Percentiles rank a stretch among this genome's conserved stretches.
Evolutionary conservation across 2,888 invertebrate genomes (phyloP).

Genomic region (Crioceris asparagi): DNA sequence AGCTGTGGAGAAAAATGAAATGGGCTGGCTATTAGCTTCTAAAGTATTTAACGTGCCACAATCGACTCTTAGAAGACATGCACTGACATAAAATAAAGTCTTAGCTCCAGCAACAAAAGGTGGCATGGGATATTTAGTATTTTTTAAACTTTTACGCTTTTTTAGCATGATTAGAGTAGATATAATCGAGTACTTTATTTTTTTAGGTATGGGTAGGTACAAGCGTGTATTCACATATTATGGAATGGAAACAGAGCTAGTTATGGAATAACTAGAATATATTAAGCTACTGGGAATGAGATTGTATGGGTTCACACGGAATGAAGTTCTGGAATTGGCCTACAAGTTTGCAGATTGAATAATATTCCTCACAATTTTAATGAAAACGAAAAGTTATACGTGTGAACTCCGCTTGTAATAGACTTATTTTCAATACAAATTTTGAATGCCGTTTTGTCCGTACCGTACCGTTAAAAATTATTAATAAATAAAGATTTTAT

Average conservation of each 20-base stretch:
- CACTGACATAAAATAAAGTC: no score
- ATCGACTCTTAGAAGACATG: no score
- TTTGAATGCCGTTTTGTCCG: no score
- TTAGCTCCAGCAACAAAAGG: no score
- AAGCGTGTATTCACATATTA: background rate
- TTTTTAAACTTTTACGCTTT: no score
- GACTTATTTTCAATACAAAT: background rate
- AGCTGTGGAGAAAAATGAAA: slow-evolving; percentile 5
- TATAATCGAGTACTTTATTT: no score
- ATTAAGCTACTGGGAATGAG: background rate
- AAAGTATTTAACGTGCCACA: slow-evolving; percentile 1
- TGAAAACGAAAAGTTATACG: background rate
- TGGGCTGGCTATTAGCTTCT: slow-evolving; percentile 3
- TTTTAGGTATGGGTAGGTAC: no score
- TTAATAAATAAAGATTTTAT: no score
- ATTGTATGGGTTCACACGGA: slow-evolving; percentile 3
- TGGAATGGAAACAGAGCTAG: slow-evolving; percentile 1
- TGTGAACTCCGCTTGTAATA: background rate
- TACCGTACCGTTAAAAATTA: no score
- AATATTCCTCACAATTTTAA: slow-evolving; percentile 3
- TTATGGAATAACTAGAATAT: no score
- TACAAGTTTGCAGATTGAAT: slow-evolving; percentile 2
- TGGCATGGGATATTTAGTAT: no score
- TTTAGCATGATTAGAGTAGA: no score
- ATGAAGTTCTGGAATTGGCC: slow-evolving; percentile 1